Base-by-base conservation (phyloP, 2,797 vertebrate genomes). In the Acrocephalus scirpaceus region DNA sequence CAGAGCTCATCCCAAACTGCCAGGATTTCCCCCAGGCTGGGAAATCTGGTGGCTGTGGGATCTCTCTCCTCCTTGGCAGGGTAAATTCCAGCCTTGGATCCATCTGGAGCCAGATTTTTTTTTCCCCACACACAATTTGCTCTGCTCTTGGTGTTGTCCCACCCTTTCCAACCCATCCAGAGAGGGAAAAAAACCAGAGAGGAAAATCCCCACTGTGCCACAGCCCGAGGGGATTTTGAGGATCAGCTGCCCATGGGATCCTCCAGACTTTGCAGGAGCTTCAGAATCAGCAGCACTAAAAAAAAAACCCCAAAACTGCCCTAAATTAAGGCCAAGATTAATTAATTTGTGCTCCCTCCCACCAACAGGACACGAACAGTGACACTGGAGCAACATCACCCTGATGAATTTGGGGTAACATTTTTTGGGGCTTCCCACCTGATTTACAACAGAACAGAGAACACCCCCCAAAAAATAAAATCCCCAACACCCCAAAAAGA, bases 381-480 rank as follows among this genome's bases (percentile, higher is more conserved):
- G 1, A 23, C 34, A 61, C 62, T 74, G 96, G 67, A 87, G 66
- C 61, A 16, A 32, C 51, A 73, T 57, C 36, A 21, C 91, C 73
- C 42, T 38, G 76, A 72, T 64, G 93, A 94, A 74, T 96, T 92
- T 88, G 75, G 85, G 38, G 38, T 38, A 38, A 38, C 38, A 38
- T 38, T 38, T 38, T 38, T 38, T 38, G 38, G 38, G 38, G 40
- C 76, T 94, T 93, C 85, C 94, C 89, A 32, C 56, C 93, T 95
- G 90, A 96, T 95, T 96, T 93, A 96, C 95, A 95, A 2, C 20
- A 54, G 82, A 92, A 67, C 18, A 58, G 67, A 53, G 88, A 17
- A 22, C 19, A 57, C 27, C 38, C 10, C 18, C 3, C 11, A 14
- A n/a, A 15, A 9, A 15, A 19, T 7, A 23, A 34, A 57, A 34